Conservation (phyloP, 2,797 vertebrate species). For the Labeo calbasu region DNA sequence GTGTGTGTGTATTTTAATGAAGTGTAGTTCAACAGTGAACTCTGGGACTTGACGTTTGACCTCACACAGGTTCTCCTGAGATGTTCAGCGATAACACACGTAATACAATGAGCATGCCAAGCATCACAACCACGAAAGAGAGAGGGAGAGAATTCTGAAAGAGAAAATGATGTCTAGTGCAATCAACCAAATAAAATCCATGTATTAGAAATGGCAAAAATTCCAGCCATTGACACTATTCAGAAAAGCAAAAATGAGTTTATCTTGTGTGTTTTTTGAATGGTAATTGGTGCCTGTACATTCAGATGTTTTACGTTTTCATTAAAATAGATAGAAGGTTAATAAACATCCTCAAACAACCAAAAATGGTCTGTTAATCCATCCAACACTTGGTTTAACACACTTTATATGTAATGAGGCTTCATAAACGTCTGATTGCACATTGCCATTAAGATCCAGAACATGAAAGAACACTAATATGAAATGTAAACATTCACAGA, state of each 20-base stretch:
- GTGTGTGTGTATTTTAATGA: conserved; percentile 18
- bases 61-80: conserved; percentile 34
- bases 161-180: neutral
- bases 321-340: neutral
- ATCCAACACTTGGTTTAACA: neutral
- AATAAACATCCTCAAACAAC: conserved; percentile 34
- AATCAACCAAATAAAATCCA: neutral
- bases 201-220: neutral
- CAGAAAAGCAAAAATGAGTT: neutral
- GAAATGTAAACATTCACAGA: neutral
- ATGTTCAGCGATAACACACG: neutral
- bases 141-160: neutral
- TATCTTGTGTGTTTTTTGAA: neutral
- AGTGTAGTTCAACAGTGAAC: neutral
- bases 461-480: neutral
- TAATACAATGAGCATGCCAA: neutral
- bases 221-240: neutral
- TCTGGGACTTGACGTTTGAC: conserved; percentile 38
- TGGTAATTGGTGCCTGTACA: conserved; percentile 8
- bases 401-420: neutral
- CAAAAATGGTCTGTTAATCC: neutral
- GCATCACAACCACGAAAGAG: neutral
- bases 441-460: neutral
- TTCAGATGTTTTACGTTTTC: neutral
- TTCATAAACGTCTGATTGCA: neutral